phyloP scores from a whole-genome alignment of 2,113 vertebrate species.

The Hypocryptadius cinnamomeus region DNA sequence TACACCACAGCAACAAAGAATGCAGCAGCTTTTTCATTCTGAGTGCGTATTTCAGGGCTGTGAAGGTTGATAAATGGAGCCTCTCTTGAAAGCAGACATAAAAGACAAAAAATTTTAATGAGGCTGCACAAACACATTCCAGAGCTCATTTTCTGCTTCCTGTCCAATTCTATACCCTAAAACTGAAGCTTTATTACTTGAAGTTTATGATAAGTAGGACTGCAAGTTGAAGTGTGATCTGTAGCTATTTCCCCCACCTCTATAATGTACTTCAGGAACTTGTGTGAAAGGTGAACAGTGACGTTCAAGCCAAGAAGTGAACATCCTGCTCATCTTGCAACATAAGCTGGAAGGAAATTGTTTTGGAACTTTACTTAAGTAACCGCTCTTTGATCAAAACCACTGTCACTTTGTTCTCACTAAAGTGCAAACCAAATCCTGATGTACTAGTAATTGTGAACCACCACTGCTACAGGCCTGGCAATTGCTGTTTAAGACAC shows the following conservation, averaged over 20 bases:
- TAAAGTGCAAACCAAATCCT: neutral
- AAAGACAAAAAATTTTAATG: neutral
- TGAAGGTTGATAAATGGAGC: rapidly evolving
- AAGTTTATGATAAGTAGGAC: neutral
- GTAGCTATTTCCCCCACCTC: neutral
- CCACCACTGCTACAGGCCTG: neutral
- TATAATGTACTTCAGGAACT: neutral
- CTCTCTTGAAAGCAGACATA: neutral
- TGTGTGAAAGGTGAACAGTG: neutral
- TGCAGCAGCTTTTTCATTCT: neutral
- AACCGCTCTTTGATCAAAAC: neutral
- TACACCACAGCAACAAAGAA: neutral
- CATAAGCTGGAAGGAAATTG: neutral
- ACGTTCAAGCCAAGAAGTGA: neutral
- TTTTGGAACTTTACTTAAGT: neutral
- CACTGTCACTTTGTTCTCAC: no score
- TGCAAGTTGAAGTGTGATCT: neutral
- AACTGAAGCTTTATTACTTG: neutral
- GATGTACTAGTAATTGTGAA: no score
- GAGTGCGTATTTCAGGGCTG: neutral
- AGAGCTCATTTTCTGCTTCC: neutral
- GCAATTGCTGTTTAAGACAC: neutral
- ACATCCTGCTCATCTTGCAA: conserved; percentile 44
- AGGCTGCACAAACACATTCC: neutral
- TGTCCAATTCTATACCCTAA: neutral